Base-by-base conservation (phyloP, 2,797 vertebrate genomes). In the Pyrocephalus nanus region DNA sequence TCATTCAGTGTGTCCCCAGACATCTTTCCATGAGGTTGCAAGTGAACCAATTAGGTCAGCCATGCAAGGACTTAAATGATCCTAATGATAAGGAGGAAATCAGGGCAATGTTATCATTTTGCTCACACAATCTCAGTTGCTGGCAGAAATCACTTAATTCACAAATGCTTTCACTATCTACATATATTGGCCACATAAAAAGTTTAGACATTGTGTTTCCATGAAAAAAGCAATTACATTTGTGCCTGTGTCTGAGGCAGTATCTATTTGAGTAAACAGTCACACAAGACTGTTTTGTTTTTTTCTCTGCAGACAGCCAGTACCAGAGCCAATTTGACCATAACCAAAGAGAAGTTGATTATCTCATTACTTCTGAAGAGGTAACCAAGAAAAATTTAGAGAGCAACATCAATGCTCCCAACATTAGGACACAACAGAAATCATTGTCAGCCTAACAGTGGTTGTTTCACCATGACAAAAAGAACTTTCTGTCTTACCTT, bases 291-390 rank as follows among this genome's bases (percentile, higher is more conserved):
- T 90, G 30, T 42, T 86, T 43, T 80, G 4, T 30, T 86, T 96
- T 57, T 58, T 76, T 47, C 27, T 90, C 67, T 80, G 17, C 92
- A 98, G 97, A 95, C 95, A 57, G 96, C 96, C 55, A 97, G 87
- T 92, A 97, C 96, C 71, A 92, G 93, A 84, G 96, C 93, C 15
- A 75, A 87, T 80, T 57, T 97, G 93, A 95, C 88, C 79, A 92
- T 98, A 91, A 77, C 81, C 78, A 95, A 97, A 93, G 94, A 97
- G 95, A 97, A 93, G 82, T 16, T 98, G 92, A 86, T 97, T 87
- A 96, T 97, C 91, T 98, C 96, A 61, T 95, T 98, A 74, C 93
- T 97, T 87, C 94, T 97, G 70, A 97, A 97, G 87, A 98, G 97
- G 97, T 97, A 97, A 97, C 90, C 22, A 78, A 74, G 77, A 79